Base-by-base conservation (phyloP, 1,140 invertebrate species). In the Chionoecetes opilio region DNA sequence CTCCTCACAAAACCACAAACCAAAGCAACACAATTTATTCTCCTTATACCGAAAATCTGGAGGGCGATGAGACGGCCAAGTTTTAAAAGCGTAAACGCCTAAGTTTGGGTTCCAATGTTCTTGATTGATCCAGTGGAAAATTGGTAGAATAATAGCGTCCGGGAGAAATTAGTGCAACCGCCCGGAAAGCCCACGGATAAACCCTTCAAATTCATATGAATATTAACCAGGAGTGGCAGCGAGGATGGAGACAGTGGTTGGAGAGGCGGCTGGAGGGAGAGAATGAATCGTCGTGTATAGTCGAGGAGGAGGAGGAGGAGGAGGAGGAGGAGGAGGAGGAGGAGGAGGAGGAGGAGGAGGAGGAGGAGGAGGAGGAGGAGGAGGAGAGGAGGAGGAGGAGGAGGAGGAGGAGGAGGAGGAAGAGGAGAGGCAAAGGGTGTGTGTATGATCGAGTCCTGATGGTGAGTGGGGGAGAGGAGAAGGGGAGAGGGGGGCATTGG, bases 51-150 rank as follows among this genome's bases (percentile, higher is more conserved):
- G 86, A 34, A 75, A 92, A 92, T 92, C 91, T 92, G 46, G 41
- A 29, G 21, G 41, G 88, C 46, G 93, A 32, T 26, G 46, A 84
- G 89, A 82, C 14, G 26, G 85, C 14, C 29, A 75, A 26, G 32
- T 92, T 91, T 91, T 38, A 85, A 92, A 63, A 82, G 53, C 38
- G 90, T 95, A 91, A 95, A 92, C 94, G 89, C 82, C 89, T 46
- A 94, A 87, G 82, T 95, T 95, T 86, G 88, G 89, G 82, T 85
- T 53, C 94, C 94, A 95, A 92, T 95, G 90, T 95, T 92, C 94
- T 95, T 95, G 89, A 95, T 92, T 95, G 94, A 95, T 95, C 94
- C 94, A 92, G 29, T 95, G 94, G 94, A 95, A 95, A 95, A 95
- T 95, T 95, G 94, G 94, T 95, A 85, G 94, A 91, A 95, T 95